phyloP scores from a whole-genome alignment of 2,113 vertebrate species.

The Datnioides undecimradiatus region DNA sequence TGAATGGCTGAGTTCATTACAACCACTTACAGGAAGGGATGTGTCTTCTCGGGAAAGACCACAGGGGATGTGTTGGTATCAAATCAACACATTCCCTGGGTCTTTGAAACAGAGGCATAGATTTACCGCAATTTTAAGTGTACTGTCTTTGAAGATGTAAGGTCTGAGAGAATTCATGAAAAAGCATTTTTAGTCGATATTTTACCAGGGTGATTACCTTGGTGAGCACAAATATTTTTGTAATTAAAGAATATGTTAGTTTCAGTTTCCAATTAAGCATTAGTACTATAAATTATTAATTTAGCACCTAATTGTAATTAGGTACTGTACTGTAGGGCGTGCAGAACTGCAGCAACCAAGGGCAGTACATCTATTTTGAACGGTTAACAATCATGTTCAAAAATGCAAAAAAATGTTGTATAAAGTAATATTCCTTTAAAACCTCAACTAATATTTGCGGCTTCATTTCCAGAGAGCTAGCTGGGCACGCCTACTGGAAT shows the following conservation, averaged over 20 bases:
- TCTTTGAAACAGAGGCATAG: conserved; percentile 38
- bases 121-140: conserved; percentile 18
- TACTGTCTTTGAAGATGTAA: conserved; percentile 36
- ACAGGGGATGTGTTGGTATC: conserved; percentile 51
- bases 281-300: neutral
- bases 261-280: neutral
- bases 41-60: conserved; percentile 62
- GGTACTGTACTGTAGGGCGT: conserved; percentile 35
- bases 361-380: conserved; percentile 40
- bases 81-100: conserved; percentile 53
- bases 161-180: conserved; percentile 19
- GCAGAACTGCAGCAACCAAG: conserved; percentile 61
- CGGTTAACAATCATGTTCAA: conserved; percentile 61
- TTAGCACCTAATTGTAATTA: neutral
- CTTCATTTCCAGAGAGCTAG: conserved; percentile 71
- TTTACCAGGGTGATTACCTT: conserved; percentile 17
- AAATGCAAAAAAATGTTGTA: conserved; percentile 36
- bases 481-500: conserved; percentile 62
- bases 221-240: conserved; percentile 15
- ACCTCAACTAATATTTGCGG: conserved; percentile 66
- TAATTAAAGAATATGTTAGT: conserved; percentile 30
- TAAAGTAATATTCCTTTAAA: conserved; percentile 53
- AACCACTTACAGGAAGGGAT: conserved; percentile 68
- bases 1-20: conserved; percentile 67
- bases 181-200: neutral